Base-by-base conservation (phyloP, 2,113 vertebrate genomes). In the Cettia cetti region DNA sequence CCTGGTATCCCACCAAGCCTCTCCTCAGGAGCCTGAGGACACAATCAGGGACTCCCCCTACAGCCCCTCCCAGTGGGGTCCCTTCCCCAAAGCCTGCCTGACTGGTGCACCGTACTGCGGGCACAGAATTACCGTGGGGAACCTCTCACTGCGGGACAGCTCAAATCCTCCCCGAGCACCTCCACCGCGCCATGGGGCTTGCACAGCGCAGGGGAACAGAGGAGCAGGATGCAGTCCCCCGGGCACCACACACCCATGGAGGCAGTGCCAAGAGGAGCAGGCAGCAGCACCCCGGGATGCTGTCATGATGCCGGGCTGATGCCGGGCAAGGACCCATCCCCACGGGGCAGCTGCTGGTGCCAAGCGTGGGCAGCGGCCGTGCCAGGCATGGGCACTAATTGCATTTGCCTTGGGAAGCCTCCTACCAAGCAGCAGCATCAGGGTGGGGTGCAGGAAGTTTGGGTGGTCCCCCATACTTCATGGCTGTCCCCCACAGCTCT, bases 91-190 rank as follows among this genome's bases (percentile, higher is more conserved):
- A 56, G 52, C 18, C 19, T 31, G 57, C 26, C 65, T 5, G 5
- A 7, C 21, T 64, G 33, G 74, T 39, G 49, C 6, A 8, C 49
- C 0, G 0, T 45, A 57, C 66, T 53, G 19, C 13, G 39, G 47
- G 49, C 33, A 75, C 68, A 33, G 44, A 7, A 14, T 50, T 57
- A 39, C 14, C 35, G 2, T 23, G 40, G n/a, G n/a, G 31, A 56
- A 5, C 64, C 6, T 60, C n/a, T 66, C 3, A 0, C 26, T 2
- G 1, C n/a, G 42, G 65, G 61, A 64, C 52, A 66, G 39, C 31
- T 37, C 5, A 0, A 26, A 37, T 56, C 1, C 1, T 22, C 21
- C 16, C 26, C 0, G 0, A 14, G 12, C 49, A 60, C 63, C 30
- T 10, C 9, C 13, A 39, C 13, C 8, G 54, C 20, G 0, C n/a